A percentile compares a stretch with the other conserved stretches of the same genome.
These are phyloP conservation scores for Apteryx mantelli DNA, from an alignment of 2,113 vertebrate genomes.

Conservation along the genomic window DNA sequence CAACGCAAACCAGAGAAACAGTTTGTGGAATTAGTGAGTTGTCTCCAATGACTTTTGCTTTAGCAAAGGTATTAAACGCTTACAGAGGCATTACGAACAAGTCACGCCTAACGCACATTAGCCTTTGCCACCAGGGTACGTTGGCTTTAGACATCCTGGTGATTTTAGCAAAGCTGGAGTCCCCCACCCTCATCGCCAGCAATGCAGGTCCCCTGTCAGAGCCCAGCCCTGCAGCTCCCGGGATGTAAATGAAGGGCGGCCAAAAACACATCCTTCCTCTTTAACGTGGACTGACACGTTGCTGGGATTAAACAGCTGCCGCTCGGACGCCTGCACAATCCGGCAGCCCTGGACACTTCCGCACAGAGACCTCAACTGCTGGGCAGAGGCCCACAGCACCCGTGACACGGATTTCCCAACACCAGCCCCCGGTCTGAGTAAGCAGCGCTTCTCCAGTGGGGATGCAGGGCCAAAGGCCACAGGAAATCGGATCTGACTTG, in stretches of 20 bases:
- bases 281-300: not conserved
- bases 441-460: fast-evolving
- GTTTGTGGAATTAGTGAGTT: not conserved
- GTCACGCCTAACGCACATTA: not conserved
- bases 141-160: not conserved
- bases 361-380: not conserved
- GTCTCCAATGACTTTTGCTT: not conserved
- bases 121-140: not conserved
- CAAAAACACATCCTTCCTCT: not conserved
- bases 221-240: not conserved
- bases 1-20: not conserved
- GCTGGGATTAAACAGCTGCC: not conserved
- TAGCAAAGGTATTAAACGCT: not conserved
- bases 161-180: not conserved
- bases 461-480: fast-evolving
- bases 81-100: not conserved
- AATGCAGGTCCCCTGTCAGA: not conserved
- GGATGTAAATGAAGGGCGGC: not conserved
- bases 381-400: fast-evolving
- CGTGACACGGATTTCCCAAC: not conserved
- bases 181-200: not conserved
- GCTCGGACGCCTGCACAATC: not conserved
- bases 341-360: fast-evolving
- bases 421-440: fast-evolving
- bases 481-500: not conserved